phyloP scores from a whole-genome alignment of 2,113 vertebrate species.

The Python bivittatus region DNA sequence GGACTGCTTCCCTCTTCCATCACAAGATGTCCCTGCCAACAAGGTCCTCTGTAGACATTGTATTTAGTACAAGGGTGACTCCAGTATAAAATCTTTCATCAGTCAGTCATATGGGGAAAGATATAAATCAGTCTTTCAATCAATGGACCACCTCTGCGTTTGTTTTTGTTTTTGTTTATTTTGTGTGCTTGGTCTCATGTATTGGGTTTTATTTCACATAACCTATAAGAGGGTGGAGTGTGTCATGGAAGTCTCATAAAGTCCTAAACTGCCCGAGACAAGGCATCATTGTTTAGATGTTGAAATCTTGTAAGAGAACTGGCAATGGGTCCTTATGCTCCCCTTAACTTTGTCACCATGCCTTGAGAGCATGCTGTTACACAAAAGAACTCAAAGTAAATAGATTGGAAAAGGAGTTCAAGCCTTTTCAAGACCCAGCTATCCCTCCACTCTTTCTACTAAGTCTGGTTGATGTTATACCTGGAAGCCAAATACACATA shows the following conservation, averaged over 20 bases:
- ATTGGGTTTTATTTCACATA: not conserved
- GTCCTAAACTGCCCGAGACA: not conserved
- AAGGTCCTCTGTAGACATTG: no score
- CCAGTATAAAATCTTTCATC: not conserved
- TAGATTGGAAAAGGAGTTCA: not conserved
- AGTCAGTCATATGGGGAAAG: not conserved
- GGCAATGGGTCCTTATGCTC: not conserved
- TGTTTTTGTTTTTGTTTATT: not conserved
- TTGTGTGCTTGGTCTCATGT: not conserved
- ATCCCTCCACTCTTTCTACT: not conserved
- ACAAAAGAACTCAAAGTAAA: not conserved
- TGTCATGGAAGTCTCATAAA: not conserved
- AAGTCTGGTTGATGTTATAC: not conserved
- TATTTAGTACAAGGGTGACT: no score
- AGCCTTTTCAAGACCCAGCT: not conserved
- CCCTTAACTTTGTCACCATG: not conserved
- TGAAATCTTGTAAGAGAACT: not conserved
- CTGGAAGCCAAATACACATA: not conserved
- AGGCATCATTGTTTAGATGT: not conserved
- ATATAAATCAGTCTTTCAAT: not conserved
- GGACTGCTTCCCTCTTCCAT: no score
- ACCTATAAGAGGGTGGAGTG: not conserved
- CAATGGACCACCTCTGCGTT: not conserved
- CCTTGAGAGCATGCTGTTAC: not conserved
- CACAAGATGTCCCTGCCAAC: no score